These are phyloP conservation scores for Phyllotis vaccarum DNA, from an alignment of 2,797 vertebrate genomes.

Conservation along the genomic window DNA sequence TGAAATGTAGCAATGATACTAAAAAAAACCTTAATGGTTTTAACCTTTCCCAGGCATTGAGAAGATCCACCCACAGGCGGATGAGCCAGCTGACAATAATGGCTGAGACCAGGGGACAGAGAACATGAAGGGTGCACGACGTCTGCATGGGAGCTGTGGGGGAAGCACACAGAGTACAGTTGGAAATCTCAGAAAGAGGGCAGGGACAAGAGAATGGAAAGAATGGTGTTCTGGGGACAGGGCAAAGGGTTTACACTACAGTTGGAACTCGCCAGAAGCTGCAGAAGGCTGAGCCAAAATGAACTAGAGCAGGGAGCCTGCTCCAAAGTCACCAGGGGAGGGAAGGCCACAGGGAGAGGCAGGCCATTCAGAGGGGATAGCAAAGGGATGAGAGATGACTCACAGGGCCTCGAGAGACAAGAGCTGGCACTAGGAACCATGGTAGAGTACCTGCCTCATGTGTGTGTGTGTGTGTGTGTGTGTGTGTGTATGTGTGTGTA, in stretches of 20 bases:
- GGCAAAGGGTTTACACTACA: neutral
- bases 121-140: neutral
- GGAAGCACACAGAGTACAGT: neutral
- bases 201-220: neutral
- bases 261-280: neutral
- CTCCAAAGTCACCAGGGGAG: neutral
- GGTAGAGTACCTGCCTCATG: neutral
- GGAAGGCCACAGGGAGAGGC: neutral
- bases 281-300: neutral
- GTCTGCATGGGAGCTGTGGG: too few relatives aligned
- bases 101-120: neutral
- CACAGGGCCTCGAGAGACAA: neutral
- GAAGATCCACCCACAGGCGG: neutral
- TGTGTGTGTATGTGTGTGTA: too few relatives aligned
- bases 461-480: too few relatives aligned
- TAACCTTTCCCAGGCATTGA: neutral
- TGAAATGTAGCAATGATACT: neutral
- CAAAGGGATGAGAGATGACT: neutral
- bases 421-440: neutral
- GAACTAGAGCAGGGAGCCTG: neutral
- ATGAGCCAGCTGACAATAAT: neutral
- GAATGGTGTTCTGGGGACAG: neutral
- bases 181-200: neutral
- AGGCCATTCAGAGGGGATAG: neutral
- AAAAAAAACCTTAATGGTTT: slow-evolving; percentile 30